Base-by-base conservation (phyloP, 1,140 invertebrate species). In the Pissodes strobi region DNA sequence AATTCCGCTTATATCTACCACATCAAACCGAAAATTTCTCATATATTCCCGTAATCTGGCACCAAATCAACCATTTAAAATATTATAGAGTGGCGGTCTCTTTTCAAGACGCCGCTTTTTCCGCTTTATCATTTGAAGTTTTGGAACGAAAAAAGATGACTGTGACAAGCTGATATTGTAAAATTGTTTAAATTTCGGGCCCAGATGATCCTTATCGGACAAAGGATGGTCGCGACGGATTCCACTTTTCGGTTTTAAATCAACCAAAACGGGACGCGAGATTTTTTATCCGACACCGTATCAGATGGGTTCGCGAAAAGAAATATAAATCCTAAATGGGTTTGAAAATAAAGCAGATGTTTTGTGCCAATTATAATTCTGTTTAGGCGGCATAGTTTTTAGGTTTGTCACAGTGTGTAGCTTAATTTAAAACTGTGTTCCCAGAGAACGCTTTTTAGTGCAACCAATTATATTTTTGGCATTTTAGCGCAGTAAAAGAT, bases 141-240 rank as follows among this genome's bases (percentile, higher is more conserved):
- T 34, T 53, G 17, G 49, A 56, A 56, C 10, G 52, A 13, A 27
- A 25, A 59, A 34, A 56, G 62, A 64, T 64, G 62, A 64, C 53
- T 19, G 41, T 56, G 27, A 46, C 30, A n/a, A 41, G 53, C 41
- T 56, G 62, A 64, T 64, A 64, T 64, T 63, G 60, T 63, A 63
- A 63, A 63, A 63, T 63, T 64, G 62, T 64, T 64, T 64, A 64
- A 64, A 64, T 64, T 64, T 64, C 46, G 62, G 60, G 30, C 46
- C 38, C 17, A 12, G 27, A n/a, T n/a, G 62, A 64, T 64, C 10
- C 21, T 37, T 56, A 64, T 64, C 62, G 23, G 52, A 56, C 62
- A 23, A 56, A 48, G 62, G 38, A 63, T 49, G 49, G 60, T 55
- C 23, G 49, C 56, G 21, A 25, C 62, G 39, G 62, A 64, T 57